Conservation (phyloP, 2,888 invertebrate species). For the Pyrocoelia pectoralis region DNA sequence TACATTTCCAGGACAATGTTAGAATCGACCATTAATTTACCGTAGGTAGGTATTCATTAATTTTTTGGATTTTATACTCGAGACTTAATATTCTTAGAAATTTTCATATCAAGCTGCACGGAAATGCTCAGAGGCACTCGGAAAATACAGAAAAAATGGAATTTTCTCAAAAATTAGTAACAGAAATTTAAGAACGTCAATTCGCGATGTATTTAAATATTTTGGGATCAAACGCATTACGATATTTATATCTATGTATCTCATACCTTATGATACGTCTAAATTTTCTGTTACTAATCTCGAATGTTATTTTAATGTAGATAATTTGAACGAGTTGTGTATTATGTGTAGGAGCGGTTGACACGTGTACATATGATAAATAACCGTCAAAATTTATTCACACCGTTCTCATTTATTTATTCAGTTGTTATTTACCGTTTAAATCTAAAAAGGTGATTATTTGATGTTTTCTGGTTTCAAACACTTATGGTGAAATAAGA, state of each 20-base stretch:
- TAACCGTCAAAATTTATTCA: constrained; percentile 45
- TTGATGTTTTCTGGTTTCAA: background rate
- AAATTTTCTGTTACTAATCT: background rate
- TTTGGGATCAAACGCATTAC: background rate
- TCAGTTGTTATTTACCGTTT: constrained; percentile 37
- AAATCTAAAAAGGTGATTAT: background rate
- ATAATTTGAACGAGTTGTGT: background rate
- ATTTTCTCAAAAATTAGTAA: no score
- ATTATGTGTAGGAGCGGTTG: constrained; percentile 22
- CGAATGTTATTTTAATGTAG: background rate
- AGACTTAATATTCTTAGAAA: no score
- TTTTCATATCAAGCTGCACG: no score
- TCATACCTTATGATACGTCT: background rate
- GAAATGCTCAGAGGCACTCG: no score
- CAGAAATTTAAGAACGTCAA: no score
- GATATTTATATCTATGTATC: background rate
- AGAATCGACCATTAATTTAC: no score
- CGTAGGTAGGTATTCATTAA: no score
- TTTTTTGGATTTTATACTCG: no score
- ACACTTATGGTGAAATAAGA: no score
- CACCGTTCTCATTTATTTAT: constrained; percentile 44
- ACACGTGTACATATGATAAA: constrained; percentile 41
- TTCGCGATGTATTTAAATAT: background rate
- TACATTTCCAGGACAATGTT: no score
- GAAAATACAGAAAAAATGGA: no score